phyloP scores from a whole-genome alignment of 35 echinoderm and acorn worm genomes.

The Apostichopus californicus region DNA sequence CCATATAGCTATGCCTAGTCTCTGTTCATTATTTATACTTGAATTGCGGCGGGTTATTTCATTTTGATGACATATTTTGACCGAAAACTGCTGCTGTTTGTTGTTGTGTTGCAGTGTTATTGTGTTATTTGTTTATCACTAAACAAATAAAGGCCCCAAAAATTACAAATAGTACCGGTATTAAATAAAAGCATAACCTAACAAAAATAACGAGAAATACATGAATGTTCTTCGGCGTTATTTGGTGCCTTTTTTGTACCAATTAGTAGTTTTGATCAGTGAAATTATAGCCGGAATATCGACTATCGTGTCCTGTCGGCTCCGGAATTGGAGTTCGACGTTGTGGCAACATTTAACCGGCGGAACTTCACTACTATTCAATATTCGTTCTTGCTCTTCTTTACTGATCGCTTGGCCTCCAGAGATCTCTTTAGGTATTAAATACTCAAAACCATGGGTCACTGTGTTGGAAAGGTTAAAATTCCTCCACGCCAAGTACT shows the following conservation, averaged over 20 bases:
- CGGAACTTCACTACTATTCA: slow-evolving; percentile 7
- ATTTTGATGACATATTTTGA: too few relatives aligned
- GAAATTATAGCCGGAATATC: slow-evolving; percentile 2
- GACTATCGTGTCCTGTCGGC: slow-evolving; percentile 15
- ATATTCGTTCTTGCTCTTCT: neutral
- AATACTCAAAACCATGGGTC: neutral
- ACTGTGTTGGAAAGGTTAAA: neutral
- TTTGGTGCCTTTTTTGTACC: neutral
- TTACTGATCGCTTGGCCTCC: neutral
- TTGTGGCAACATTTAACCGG: neutral
- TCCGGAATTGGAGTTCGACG: neutral
- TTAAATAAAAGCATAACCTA: too few relatives aligned
- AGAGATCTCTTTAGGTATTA: neutral
- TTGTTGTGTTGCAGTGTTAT: too few relatives aligned
- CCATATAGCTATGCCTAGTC: too few relatives aligned
- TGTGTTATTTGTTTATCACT: too few relatives aligned
- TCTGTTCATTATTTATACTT: too few relatives aligned
- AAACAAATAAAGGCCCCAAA: too few relatives aligned
- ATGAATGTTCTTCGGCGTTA: too few relatives aligned
- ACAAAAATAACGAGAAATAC: too few relatives aligned
- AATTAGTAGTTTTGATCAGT: neutral
- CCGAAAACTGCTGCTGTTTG: too few relatives aligned
- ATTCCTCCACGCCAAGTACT: slow-evolving; percentile 37
- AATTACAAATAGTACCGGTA: too few relatives aligned
- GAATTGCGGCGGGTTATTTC: too few relatives aligned